These are phyloP conservation scores for Myotis findleyi DNA, from an alignment of 2,797 vertebrate species.

Conservation along the genomic window DNA sequence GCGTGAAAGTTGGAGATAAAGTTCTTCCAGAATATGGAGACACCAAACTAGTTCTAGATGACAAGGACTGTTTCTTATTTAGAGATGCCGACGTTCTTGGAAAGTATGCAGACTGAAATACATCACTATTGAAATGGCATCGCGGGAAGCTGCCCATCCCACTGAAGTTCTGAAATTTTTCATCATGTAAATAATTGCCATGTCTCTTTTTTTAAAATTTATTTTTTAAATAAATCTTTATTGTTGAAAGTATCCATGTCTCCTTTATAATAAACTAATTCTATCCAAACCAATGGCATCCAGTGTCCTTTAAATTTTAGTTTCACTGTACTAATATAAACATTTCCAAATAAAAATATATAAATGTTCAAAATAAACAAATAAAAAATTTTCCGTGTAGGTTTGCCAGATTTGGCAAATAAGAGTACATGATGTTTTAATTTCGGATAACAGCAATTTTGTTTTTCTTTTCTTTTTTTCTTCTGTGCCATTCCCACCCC, in stretches of 20 bases:
- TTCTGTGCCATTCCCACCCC: not conserved
- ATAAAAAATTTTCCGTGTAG: not conserved
- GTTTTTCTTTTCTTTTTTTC: not conserved
- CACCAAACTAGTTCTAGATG: not conserved
- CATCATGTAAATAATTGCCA: not conserved
- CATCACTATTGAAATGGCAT: not conserved
- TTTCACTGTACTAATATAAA: not conserved
- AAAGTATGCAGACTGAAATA: not conserved
- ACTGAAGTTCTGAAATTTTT: not conserved
- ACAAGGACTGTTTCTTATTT: not conserved
- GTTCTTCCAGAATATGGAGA: not conserved
- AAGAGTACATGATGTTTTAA: not conserved
- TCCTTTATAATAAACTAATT: not conserved
- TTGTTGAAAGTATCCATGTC: not conserved
- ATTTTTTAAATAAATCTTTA: not conserved
- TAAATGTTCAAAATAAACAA: not conserved
- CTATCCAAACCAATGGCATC: not conserved
- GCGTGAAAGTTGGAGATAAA: not conserved
- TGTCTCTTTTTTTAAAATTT: not conserved
- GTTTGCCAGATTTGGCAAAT: not conserved
- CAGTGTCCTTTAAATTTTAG: not conserved
- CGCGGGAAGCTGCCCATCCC: not conserved
- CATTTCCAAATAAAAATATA: not conserved
- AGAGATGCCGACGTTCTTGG: not conserved
- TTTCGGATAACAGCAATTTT: not conserved